Base-by-base conservation (phyloP, 1,140 invertebrate species). In the Drosophila baimaii region DNA sequence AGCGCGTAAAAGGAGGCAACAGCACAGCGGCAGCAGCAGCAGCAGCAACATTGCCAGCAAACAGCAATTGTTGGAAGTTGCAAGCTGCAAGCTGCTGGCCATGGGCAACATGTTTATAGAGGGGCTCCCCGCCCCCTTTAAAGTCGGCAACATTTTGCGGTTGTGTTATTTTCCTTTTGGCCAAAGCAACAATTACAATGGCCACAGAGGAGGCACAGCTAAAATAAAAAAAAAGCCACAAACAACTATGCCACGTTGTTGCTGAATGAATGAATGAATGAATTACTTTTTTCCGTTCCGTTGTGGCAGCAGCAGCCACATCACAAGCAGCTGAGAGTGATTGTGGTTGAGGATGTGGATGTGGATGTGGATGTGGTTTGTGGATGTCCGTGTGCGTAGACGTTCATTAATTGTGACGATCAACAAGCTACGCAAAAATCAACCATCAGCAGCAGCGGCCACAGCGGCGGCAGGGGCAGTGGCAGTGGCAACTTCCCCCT, bases 341-440 rank as follows among this genome's bases (percentile, higher is more conserved):
- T 72, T 72, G 69, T 71, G 69, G 66, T 71, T 54, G 74, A 25
- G 66, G 41, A 44, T 64, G 57, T 17, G 61, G 57, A 49, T 69
- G 79, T 49, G 69, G 51, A 54, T 78, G 82, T 79, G 82, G 75
- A 76, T 86, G 83, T 84, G 84, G 84, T 84, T 83, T 65, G 80
- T 84, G 84, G 68, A 83, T 88, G 83, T 77, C 83, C 83, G 84
- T 89, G 73, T 89, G 84, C 84, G 84, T 89, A 89, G 82, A 79
- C 84, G 84, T 84, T 88, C 84, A 88, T 88, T 88, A 88, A 88
- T 88, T 88, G 83, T 88, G 84, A 89, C 84, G 80, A 88, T 88
- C 84, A 88, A 88, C 83, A 84, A 88, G 83, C 83, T 88, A 89
- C 83, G 82, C 83, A 86, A 86, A 88, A 86, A 79, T 68, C 76